Base-by-base conservation (phyloP, 2,888 invertebrate genomes). In the Ephialtes manifestator region DNA sequence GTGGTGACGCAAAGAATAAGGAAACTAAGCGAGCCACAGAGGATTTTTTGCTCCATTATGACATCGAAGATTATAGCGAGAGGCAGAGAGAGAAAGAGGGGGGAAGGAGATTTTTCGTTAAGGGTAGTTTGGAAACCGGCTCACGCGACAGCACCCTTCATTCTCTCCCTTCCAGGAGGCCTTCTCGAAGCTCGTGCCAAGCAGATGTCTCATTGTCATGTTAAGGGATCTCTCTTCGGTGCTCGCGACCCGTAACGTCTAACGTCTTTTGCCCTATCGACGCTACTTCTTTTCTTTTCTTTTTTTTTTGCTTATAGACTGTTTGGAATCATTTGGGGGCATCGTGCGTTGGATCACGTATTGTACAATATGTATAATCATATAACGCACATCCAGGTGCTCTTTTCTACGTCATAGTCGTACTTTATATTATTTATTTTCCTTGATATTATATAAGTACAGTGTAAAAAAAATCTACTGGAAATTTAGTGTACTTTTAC, bases 151-250 rank as follows among this genome's bases (percentile, higher is more conserved):
- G 86, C 88, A 68, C 75, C 65, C 51, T 55, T 53, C 63, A 55
- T 39, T 55, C 58, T 48, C 55, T 53, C 48, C n/a, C 67, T 77
- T 46, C 55, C 67, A 46, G 28, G 51, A 68, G 65, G 48, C 65
- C 51, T n/a, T n/a, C n/a, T 74, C 55, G 79, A 75, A 91, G 90
- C 92, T 92, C 92, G 92, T 92, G 92, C 92, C 91, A 89, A 89
- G 92, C 93, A 93, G 93, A 93, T 93, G 93, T 92, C 91, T 91
- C 86, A 92, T 93, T 93, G 93, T 93, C 91, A 93, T 93, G 93
- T 90, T 92, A 93, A 93, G 87, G 91, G 88, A 89, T 88, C 88
- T 86, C 90, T 87, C 89, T 85, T 87, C 71, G 76, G 74, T 83
- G 58, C 75, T 84, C 88, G 88, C 87, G 86, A 88, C 87, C 89